Base-by-base conservation (phyloP, 2,797 vertebrate species). In the Lindbergichthys nudifrons region DNA sequence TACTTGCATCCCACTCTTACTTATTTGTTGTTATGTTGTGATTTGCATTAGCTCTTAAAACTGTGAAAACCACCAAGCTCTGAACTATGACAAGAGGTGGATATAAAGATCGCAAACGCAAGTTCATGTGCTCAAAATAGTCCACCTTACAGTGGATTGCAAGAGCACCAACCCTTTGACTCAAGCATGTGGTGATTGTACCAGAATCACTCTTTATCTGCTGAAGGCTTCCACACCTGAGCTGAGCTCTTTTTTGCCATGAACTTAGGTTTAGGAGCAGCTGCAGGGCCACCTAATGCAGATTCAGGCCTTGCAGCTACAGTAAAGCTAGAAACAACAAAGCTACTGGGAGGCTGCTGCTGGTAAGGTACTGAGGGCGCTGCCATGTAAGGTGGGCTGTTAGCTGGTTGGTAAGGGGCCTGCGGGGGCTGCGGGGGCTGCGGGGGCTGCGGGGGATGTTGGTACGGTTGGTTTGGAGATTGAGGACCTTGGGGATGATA, bases 221-320 rank as follows among this genome's bases (percentile, higher is more conserved):
- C 77, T 13, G 95, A 88, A 39, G 98, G 98, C 91, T 97, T 99
- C 98, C 98, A 99, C 93, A 99, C 98, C 94, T 99, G 98, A 80
- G 96, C 96, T 61, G 93, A 93, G 81, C 91, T 90, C 93, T 97
- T 99, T 94, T 98, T 99, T 77, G 98, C 98, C 48, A 95, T 98
- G 91, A 99, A 99, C 88, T 95, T 99, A 71, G 98, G 98, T 94
- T 96, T 96, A 0, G 98, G 98, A 68, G 96, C 96, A 81, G 95
- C 88, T 80, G 86, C 92, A 60, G 62, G 5, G 18, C 89, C 73
- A 70, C 87, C 92, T 60, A 95, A 91, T 65, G 75, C 87, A 41
- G 94, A 92, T 82, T 96, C 96, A 57, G 95, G 94, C 92, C 95
- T 96, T 50, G 95, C 91, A 82, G 95, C 95, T 23, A 94, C 68